phyloP scores from a whole-genome alignment of 2,888 invertebrate genomes.

The Tinea trinotella region DNA sequence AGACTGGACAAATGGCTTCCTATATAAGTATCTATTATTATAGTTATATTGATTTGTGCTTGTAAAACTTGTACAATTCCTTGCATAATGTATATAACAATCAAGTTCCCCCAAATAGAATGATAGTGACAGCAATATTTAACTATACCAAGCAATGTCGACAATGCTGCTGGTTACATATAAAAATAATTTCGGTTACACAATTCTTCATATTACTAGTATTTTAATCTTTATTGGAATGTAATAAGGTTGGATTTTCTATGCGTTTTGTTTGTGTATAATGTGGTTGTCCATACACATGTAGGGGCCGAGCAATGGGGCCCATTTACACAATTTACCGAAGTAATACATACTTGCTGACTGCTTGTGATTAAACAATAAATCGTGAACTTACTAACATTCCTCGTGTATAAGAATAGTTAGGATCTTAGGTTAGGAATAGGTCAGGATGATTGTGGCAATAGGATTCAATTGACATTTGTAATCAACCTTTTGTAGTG shows the following conservation, averaged over 20 bases:
- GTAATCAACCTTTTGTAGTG: conserved; percentile 7
- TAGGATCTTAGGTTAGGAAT: conserved; percentile 25
- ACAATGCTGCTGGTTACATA: neutral
- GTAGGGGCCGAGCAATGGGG: conserved; percentile 20
- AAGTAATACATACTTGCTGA: conserved; percentile 55
- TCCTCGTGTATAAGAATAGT: conserved; percentile 10
- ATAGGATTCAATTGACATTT: conserved; percentile 12
- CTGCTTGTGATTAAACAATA: conserved; percentile 65
- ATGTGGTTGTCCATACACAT: neutral
- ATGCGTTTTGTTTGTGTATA: neutral
- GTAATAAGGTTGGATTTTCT: neutral
- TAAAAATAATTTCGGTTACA: neutral
- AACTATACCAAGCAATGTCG: conserved; percentile 1
- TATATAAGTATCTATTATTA: too few species aligned
- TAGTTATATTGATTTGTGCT: too few species aligned
- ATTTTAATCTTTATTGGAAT: neutral
- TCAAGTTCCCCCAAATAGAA: neutral
- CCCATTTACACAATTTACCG: conserved; percentile 47
- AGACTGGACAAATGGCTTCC: too few species aligned
- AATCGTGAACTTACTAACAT: conserved; percentile 34
- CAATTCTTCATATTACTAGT: neutral
- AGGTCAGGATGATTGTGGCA: conserved; percentile 17
- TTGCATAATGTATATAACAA: neutral
- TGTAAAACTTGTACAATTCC: too few species aligned
- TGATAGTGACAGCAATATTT: conserved; percentile 5